These are phyloP conservation scores for Pteronura brasiliensis DNA, from an alignment of 2,113 vertebrate species.

Conservation along the genomic window DNA sequence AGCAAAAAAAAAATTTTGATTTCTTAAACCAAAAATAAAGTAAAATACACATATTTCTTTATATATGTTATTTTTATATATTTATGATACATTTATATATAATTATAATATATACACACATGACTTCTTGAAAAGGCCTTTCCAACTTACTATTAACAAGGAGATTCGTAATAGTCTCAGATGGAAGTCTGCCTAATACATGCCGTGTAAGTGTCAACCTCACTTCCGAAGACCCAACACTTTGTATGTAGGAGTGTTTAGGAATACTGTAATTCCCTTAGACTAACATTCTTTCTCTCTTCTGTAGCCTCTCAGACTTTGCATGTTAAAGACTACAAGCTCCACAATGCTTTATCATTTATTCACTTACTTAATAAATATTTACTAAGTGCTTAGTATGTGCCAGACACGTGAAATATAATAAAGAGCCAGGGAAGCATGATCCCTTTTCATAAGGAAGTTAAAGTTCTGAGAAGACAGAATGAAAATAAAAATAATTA, in stretches of 20 bases:
- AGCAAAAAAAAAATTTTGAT: neutral
- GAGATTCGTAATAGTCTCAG: neutral
- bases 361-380: neutral
- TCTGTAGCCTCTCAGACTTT: neutral
- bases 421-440: neutral
- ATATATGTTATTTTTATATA: neutral
- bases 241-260: neutral
- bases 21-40: constrained; percentile 8
- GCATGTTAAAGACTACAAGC: neutral
- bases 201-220: neutral
- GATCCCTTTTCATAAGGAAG: neutral
- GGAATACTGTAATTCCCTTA: neutral
- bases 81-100: neutral
- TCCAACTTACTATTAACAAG: neutral
- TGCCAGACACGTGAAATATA: neutral
- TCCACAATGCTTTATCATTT: neutral
- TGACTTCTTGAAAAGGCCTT: neutral
- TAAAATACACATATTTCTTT: neutral
- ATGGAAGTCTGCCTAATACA: neutral
- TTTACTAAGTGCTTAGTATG: neutral
- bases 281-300: neutral
- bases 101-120: neutral
- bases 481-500: neutral
- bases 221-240: neutral
- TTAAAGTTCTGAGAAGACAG: neutral